Evolutionary conservation across 2,113 vertebrate genomes (phyloP).

Genomic region (Notothenia coriiceps): DNA sequence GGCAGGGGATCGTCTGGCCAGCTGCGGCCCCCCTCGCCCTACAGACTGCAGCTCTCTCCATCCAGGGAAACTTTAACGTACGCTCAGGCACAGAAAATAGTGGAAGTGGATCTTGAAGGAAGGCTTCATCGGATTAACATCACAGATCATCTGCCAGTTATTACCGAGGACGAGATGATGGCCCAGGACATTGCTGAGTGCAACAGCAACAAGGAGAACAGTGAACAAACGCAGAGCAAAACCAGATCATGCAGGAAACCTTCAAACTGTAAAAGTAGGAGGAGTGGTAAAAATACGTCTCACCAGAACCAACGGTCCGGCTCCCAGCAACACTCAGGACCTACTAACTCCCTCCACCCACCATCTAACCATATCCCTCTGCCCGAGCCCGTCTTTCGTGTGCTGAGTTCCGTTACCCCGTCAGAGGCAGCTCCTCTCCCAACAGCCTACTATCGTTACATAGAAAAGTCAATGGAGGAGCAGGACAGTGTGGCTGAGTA

Average conservation of each 20-base stretch:
- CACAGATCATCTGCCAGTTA: constrained; percentile 92
- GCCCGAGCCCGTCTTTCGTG: constrained; percentile 92
- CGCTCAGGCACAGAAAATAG: constrained; percentile 95
- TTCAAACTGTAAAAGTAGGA: constrained; percentile 87
- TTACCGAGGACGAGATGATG: constrained; percentile 95
- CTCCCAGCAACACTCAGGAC: constrained; percentile 70
- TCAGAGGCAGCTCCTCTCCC: constrained; percentile 88
- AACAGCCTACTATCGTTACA: constrained; percentile 90
- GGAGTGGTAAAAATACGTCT: constrained; percentile 81
- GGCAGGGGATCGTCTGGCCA: constrained; percentile 79
- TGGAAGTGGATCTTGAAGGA: constrained; percentile 97
- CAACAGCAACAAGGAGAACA: constrained; percentile 99
- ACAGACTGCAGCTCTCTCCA: constrained; percentile 92
- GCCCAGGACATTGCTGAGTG: constrained; percentile 97
- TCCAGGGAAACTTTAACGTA: constrained; percentile 94
- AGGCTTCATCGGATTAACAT: constrained; percentile 97
- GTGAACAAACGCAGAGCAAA: constrained; percentile 90
- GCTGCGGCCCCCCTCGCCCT: constrained; percentile 89
- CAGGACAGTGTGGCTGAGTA: constrained; percentile 93
- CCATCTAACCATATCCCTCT: constrained; percentile 80
- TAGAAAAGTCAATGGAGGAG: constrained; percentile 92
- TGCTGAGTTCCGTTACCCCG: constrained; percentile 84
- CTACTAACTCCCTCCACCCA: constrained; percentile 77
- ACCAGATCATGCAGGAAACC: constrained; percentile 88
- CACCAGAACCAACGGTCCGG: constrained; percentile 71